Base-by-base conservation (phyloP, 1,140 invertebrate species). In the Heliconius melpomene region DNA sequence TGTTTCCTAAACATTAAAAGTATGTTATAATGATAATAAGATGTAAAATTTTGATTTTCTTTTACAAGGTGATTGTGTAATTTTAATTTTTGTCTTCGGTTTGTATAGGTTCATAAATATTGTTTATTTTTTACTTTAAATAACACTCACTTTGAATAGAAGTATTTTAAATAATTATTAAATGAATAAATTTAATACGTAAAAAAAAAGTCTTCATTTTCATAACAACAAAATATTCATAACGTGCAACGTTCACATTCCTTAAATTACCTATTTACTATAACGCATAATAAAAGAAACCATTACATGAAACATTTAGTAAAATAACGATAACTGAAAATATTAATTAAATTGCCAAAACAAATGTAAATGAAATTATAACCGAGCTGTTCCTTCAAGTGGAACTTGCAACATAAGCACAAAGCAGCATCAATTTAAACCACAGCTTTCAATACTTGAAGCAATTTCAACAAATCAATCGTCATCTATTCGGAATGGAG, bases 381-480 rank as follows among this genome's bases (percentile, higher is more conserved):
- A 66, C 23, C 57, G 23, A 66, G 57, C 26, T 16, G 3, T 26
- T 26, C 23, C 13, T 26, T 66, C 23, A 66, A 66, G 23, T 32
- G 50, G 20, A 20, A 36, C 29, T 57, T 75, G 7, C 36, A 52
- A 36, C 3, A 3, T 38, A 38, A 38, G 36, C 72, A 78, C 54
- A 60, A 26, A 36, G 52, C 52, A 50, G 52, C 16, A 77, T 77
- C 60, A 50, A 74, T 36, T 78, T 40, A 26, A 79, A 74, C 20
- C 57, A 29, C 36, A 72, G 36, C 20, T 36, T 32, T 72, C 70
- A 73, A 74, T 70, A 70, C 40, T 72, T 79, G 18, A 74, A 79
- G 70, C 75, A 57, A 82, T 81, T 81, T 57, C 82, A 85, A 83
- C 86, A 87, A 89, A 90, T 90, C 89, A 91, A 87, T 89, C 86